Conservation (phyloP, 2,113 vertebrate genomes). For the Seriola quinqueradiata region DNA sequence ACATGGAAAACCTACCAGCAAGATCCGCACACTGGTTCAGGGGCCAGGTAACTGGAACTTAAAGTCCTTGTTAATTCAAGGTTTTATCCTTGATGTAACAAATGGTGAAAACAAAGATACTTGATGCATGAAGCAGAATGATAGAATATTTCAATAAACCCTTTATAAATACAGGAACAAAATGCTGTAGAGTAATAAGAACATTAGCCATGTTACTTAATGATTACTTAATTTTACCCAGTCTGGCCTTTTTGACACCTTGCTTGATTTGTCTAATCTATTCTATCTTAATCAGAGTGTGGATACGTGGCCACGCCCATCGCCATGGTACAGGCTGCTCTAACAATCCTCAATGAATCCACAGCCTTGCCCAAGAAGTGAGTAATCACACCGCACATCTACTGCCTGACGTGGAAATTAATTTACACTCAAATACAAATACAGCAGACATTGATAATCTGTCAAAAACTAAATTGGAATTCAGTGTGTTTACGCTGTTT, state of each 20-base stretch:
- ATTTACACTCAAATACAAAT: neutral
- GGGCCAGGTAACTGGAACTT: constrained; percentile 89
- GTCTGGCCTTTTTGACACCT: neutral
- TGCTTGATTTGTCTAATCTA: neutral
- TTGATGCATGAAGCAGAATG: too few relatives aligned
- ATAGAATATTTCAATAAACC: too few relatives aligned
- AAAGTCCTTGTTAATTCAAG: neutral
- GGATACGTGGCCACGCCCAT: constrained; percentile 93
- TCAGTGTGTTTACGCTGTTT: too few relatives aligned
- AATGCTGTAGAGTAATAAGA: neutral
- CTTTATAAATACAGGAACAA: too few relatives aligned
- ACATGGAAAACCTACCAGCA: constrained; percentile 88
- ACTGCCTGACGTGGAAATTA: neutral
- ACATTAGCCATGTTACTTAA: neutral
- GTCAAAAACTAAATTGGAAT: neutral
- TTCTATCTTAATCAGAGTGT: constrained; percentile 81
- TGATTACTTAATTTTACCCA: neutral
- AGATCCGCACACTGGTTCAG: constrained; percentile 93
- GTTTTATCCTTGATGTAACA: neutral
- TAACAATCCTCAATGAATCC: constrained; percentile 91
- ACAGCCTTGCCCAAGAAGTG: constrained; percentile 90
- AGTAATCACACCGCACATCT: constrained; percentile 65
- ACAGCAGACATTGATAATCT: neutral
- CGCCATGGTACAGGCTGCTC: constrained; percentile 92
- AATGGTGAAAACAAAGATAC: too few relatives aligned